phyloP scores from a whole-genome alignment of 2,888 invertebrate genomes.

The Malthinus seriepunctatus region DNA sequence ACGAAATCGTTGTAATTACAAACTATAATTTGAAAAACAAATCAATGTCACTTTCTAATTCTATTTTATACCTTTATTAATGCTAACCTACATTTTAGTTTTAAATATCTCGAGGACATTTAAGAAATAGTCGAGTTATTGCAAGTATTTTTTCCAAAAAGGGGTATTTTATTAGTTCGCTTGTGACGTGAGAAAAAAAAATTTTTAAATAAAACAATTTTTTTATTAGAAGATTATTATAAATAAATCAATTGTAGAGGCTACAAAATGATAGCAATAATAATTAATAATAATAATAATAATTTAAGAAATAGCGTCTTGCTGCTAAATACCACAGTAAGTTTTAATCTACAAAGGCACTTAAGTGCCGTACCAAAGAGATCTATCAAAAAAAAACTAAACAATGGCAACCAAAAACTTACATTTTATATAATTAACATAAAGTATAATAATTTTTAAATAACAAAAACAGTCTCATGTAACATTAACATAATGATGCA shows the following conservation, averaged over 20 bases:
- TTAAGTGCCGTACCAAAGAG: constrained; percentile 25
- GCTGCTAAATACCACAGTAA: constrained; percentile 27
- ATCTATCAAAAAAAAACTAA: constrained; percentile 26
- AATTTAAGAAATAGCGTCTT: constrained; percentile 29
- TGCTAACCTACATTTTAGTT: too few relatives aligned
- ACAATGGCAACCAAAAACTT: constrained; percentile 32
- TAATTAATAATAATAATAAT: constrained; percentile 27
- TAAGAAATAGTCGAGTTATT: too few relatives aligned
- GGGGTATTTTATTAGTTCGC: too few relatives aligned
- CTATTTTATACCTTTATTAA: too few relatives aligned
- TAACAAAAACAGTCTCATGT: constrained; percentile 38
- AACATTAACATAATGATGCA: constrained; percentile 33
- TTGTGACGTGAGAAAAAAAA: too few relatives aligned
- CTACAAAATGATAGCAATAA: constrained; percentile 31
- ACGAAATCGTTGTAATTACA: too few relatives aligned
- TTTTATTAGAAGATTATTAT: constrained; percentile 29
- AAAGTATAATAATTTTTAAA: constrained; percentile 34
- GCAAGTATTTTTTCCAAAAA: too few relatives aligned
- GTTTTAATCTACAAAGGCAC: constrained; percentile 22
- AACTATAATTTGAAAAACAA: too few relatives aligned
- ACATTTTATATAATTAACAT: constrained; percentile 33
- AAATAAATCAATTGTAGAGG: constrained; percentile 30
- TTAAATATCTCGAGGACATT: too few relatives aligned
- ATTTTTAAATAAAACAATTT: constrained; percentile 22
- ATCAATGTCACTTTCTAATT: too few relatives aligned